A percentile compares a stretch with the other conserved stretches of the same genome.
These are phyloP conservation scores for Peromyscus polionotus DNA, from an alignment of 2,113 vertebrate species.

Conservation along the genomic window DNA sequence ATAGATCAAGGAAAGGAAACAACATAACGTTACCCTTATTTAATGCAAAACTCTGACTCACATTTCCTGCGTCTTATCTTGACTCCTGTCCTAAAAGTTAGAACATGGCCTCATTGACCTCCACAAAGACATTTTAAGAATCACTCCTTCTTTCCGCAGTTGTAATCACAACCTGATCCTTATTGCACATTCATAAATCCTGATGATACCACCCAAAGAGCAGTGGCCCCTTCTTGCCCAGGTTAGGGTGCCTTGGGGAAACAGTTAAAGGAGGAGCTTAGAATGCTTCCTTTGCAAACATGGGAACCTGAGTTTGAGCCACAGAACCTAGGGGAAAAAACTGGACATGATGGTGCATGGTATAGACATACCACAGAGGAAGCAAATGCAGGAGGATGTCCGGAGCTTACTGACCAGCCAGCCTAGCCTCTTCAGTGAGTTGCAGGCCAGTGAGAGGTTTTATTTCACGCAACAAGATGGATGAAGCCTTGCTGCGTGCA, in stretches of 20 bases:
- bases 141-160: neutral
- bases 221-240: neutral
- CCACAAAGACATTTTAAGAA: neutral
- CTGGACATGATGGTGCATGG: neutral
- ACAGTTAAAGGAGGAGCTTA: neutral
- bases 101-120: neutral
- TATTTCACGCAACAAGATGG: neutral
- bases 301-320: neutral
- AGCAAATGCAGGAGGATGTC: too few species aligned
- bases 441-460: neutral
- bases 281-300: neutral
- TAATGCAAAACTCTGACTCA: constrained; percentile 20
- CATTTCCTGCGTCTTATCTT: neutral
- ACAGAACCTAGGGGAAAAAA: neutral
- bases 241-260: neutral
- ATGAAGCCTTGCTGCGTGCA: neutral
- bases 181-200: neutral
- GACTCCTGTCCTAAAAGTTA: neutral
- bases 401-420: too few species aligned
- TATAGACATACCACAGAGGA: neutral
- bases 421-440: neutral
- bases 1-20: neutral
- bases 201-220: neutral
- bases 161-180: neutral
- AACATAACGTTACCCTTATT: neutral